Evolutionary conservation across 2,113 vertebrate species (phyloP).

Genomic region (Electrona antarctica): DNA sequence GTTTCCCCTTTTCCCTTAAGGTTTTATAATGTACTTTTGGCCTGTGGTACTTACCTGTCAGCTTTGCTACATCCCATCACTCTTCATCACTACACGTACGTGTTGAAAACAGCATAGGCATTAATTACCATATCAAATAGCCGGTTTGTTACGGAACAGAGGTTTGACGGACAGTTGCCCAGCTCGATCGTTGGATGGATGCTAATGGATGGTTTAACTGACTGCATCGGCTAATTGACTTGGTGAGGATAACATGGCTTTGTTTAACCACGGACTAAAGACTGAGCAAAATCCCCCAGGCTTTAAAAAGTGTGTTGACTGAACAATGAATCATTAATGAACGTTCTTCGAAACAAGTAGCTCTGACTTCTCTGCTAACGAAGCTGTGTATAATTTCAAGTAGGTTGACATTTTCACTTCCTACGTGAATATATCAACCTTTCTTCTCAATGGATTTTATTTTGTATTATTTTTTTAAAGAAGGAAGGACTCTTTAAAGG

Average conservation of each 20-base stretch:
- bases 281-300: conserved; percentile 34
- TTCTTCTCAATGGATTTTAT: conserved; percentile 17
- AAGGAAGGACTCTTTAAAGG: conserved; percentile 36
- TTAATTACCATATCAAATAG: neutral
- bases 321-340: conserved; percentile 38
- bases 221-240: conserved; percentile 35
- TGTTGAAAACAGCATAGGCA: conserved; percentile 9
- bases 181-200: conserved; percentile 27
- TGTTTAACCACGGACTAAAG: conserved; percentile 1
- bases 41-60: conserved; percentile 33
- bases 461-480: neutral
- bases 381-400: conserved; percentile 53
- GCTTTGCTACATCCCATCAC: conserved; percentile 41
- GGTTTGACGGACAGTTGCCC: too few species aligned
- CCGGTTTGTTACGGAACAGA: too few species aligned
- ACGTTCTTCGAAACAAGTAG: conserved; percentile 29
- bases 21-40: conserved; percentile 45
- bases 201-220: conserved; percentile 2
- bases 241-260: conserved; percentile 34
- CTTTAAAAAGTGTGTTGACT: conserved; percentile 47
- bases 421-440: conserved; percentile 29
- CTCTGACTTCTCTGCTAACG: conserved; percentile 32
- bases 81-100: conserved; percentile 24
- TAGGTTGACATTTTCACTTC: conserved; percentile 44
- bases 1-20: conserved; percentile 28